Conservation (phyloP, 2,113 vertebrate species). For the Calidris pugnax region DNA sequence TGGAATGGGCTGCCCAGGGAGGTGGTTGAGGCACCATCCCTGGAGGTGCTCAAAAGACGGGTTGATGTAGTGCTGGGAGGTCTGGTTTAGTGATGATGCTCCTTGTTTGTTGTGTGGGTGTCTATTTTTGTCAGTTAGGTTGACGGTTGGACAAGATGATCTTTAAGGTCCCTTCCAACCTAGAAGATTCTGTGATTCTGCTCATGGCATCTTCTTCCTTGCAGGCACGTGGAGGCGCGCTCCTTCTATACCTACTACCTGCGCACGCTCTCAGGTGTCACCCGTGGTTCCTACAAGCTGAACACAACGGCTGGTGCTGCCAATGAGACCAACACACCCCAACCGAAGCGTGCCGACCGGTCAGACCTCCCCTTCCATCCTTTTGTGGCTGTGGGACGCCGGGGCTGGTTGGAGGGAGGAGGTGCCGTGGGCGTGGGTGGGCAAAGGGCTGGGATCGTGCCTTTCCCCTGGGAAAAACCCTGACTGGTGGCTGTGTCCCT, state of each 20-base stretch:
- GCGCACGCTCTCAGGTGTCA: constrained; percentile 77
- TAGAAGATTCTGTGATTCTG: no score
- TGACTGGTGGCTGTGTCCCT: accelerated
- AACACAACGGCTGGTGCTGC: neutral
- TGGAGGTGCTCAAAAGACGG: no score
- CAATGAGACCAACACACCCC: neutral
- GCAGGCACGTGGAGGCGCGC: constrained; percentile 81
- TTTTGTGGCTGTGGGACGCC: neutral
- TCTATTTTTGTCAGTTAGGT: no score
- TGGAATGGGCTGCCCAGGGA: no score
- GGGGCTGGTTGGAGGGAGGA: neutral
- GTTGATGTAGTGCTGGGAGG: no score
- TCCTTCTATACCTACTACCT: constrained; percentile 84
- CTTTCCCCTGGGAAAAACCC: neutral
- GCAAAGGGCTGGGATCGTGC: accelerated
- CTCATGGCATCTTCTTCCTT: neutral
- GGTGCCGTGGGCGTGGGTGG: accelerated
- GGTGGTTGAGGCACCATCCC: no score
- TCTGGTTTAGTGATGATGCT: no score
- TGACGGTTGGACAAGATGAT: no score
- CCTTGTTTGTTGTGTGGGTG: no score
- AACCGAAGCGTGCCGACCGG: constrained; percentile 79
- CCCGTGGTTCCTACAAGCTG: constrained; percentile 67
- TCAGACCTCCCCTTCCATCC: neutral
- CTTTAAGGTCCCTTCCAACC: no score